phyloP scores from a whole-genome alignment of 2,113 vertebrate genomes.

The Neolamprologus sp. region DNA sequence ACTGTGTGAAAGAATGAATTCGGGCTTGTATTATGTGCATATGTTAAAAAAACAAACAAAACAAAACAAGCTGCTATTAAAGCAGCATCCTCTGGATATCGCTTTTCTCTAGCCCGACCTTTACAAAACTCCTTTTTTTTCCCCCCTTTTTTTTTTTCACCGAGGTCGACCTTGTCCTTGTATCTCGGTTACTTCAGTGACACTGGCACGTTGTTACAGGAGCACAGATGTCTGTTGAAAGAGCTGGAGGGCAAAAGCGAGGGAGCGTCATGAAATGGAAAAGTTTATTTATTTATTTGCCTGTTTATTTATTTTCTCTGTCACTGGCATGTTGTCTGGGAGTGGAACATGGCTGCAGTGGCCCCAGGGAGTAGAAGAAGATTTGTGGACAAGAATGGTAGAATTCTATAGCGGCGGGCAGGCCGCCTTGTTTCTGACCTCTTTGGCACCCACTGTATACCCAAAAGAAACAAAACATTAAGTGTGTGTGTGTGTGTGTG shows the following conservation, averaged over 20 bases:
- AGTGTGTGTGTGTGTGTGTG: background rate
- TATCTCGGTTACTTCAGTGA: constrained; percentile 4
- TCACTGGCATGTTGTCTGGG: background rate
- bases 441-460: background rate
- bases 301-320: constrained; percentile 24
- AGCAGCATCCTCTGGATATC: background rate
- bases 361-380: background rate
- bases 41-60: background rate
- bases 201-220: constrained; percentile 10
- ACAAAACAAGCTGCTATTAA: background rate
- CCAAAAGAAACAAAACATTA: background rate
- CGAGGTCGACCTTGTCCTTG: constrained; percentile 15
- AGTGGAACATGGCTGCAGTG: background rate
- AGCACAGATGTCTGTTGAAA: constrained; percentile 41
- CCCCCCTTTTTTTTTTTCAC: constrained; percentile 18
- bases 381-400: constrained; percentile 1
- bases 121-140: background rate
- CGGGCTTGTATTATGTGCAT: background rate
- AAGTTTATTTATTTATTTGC: constrained; percentile 30
- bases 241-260: constrained; percentile 5
- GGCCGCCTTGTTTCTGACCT: background rate
- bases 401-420: background rate
- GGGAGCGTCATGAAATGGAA: background rate
- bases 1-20: background rate
- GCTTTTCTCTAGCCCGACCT: background rate